Evolutionary conservation across 1,140 invertebrate genomes (phyloP).

Genomic region (Lepidurus apus): DNA sequence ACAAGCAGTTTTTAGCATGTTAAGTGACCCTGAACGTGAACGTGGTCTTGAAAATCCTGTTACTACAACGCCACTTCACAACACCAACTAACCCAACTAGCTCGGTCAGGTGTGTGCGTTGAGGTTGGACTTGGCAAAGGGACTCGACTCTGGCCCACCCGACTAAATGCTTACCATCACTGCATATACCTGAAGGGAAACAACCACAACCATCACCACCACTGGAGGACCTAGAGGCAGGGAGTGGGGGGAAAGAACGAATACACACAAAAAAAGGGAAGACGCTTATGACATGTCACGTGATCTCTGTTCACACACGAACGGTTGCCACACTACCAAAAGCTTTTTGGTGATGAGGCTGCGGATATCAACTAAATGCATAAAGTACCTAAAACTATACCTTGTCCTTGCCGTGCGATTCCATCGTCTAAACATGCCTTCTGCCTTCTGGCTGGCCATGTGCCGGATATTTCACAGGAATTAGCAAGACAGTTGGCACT

Average conservation of each 20-base stretch:
- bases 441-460: too few relatives aligned
- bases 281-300: neutral
- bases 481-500: too few relatives aligned
- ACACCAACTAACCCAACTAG: slow-evolving; percentile 14
- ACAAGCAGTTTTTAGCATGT: neutral
- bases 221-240: neutral
- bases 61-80: slow-evolving; percentile 9
- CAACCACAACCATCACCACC: neutral
- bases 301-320: neutral
- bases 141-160: neutral
- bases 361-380: neutral
- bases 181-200: neutral
- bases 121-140: neutral
- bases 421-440: too few relatives aligned
- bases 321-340: neutral
- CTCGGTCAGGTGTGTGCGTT: slow-evolving; percentile 16
- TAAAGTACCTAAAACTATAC: neutral
- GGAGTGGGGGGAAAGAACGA: neutral
- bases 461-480: too few relatives aligned
- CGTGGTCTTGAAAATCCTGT: neutral
- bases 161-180: slow-evolving; percentile 15
- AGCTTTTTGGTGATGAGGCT: neutral
- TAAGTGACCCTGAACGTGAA: slow-evolving; percentile 1
- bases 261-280: neutral
- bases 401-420: neutral